These are phyloP conservation scores for Pocillopora damicornis DNA, from an alignment of 64 coral and sea anemone genomes.

Conservation along the genomic window DNA sequence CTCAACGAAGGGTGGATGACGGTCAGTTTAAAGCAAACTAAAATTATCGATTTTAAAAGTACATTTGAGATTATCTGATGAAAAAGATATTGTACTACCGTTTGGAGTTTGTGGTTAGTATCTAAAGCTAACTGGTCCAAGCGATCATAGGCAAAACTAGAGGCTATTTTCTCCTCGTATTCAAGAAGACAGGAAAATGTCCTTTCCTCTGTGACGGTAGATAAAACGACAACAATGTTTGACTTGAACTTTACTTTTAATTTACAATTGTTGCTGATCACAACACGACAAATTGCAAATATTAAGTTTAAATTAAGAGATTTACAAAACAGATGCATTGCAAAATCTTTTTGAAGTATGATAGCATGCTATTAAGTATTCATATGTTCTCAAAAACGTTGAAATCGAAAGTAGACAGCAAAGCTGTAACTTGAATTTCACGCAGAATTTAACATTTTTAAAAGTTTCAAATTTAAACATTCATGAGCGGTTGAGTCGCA, in stretches of 20 bases:
- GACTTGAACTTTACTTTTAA: not conserved
- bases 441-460: too few relatives aligned
- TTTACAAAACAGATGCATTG: not conserved
- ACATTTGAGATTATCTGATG: too few relatives aligned
- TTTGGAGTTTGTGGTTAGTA: conserved; percentile 9
- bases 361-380: too few relatives aligned
- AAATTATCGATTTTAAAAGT: not conserved
- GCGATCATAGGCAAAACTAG: not conserved
- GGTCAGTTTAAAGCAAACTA: not conserved
- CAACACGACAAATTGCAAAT: not conserved
- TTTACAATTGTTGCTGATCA: conserved; percentile 6
- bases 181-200: conserved; percentile 31
- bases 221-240: conserved; percentile 14
- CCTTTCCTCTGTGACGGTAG: conserved; percentile 28
- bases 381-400: too few relatives aligned
- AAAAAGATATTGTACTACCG: conserved; percentile 23
- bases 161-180: conserved; percentile 38
- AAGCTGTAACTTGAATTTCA: too few relatives aligned
- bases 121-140: conserved; percentile 15
- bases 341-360: not conserved
- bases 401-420: too few relatives aligned
- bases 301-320: not conserved
- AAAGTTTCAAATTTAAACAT: too few relatives aligned
- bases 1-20: too few relatives aligned
- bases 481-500: too few relatives aligned